These are phyloP conservation scores for Borostomias antarcticus DNA, from an alignment of 2,797 vertebrate genomes.

Conservation along the genomic window DNA sequence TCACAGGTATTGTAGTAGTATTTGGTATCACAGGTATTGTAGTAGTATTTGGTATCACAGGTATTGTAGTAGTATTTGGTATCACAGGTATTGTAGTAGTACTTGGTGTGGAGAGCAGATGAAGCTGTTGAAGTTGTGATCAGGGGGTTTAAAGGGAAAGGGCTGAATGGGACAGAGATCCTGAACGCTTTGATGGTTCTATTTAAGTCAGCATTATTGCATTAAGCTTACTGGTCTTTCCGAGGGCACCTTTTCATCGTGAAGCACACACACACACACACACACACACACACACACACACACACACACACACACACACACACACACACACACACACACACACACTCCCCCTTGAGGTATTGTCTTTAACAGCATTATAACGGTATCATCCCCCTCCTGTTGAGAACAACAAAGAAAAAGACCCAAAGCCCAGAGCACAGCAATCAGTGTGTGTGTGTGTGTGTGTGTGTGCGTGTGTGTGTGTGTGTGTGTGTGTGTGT, in stretches of 20 bases:
- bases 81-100: neutral
- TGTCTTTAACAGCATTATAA: slow-evolving; percentile 83
- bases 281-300: slow-evolving; percentile 11
- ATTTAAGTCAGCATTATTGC: slow-evolving; percentile 77
- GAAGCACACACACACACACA: slow-evolving; percentile 24
- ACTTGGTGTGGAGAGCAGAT: neutral
- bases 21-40: too few species aligned
- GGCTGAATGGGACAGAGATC: slow-evolving; percentile 64
- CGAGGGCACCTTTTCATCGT: slow-evolving; percentile 75
- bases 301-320: slow-evolving; percentile 20
- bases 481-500: slow-evolving; percentile 45
- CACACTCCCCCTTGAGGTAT: slow-evolving; percentile 70
- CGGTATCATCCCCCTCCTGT: slow-evolving; percentile 79
- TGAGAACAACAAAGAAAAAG: slow-evolving; percentile 79
- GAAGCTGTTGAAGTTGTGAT: neutral
- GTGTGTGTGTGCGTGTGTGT: slow-evolving; percentile 39
- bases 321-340: slow-evolving; percentile 46
- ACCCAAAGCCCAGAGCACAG: slow-evolving; percentile 70
- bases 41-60: too few species aligned
- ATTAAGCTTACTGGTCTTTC: slow-evolving; percentile 73
- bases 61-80: too few species aligned
- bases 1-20: too few species aligned
- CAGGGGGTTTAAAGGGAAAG: slow-evolving; percentile 56
- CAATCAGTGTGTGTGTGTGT: slow-evolving; percentile 49
- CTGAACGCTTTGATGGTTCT: slow-evolving; percentile 63